Evolutionary conservation across 2,888 invertebrate species (phyloP).

Genomic region (Tanaodytes sp.): DNA sequence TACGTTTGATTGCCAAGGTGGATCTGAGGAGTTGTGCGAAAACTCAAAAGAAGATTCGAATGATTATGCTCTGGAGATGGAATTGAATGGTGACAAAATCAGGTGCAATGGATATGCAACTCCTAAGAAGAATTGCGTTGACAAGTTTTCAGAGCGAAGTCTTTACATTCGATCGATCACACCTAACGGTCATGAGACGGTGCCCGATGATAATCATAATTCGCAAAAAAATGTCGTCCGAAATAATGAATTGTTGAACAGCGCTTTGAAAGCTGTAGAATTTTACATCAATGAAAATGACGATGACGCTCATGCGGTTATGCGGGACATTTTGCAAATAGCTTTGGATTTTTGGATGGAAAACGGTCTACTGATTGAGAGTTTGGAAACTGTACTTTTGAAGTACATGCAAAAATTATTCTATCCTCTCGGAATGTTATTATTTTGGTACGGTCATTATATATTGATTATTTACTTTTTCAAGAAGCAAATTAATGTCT

Average conservation of each 20-base stretch:
- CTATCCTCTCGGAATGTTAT: slow-evolving; percentile 68
- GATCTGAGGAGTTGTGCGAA: slow-evolving; percentile 71
- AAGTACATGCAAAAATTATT: slow-evolving; percentile 75
- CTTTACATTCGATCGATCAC: slow-evolving; percentile 50
- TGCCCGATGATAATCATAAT: slow-evolving; percentile 16
- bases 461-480: neutral
- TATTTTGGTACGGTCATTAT: slow-evolving; percentile 65
- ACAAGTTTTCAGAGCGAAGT: slow-evolving; percentile 31
- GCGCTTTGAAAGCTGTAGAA: slow-evolving; percentile 64
- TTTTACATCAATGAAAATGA: slow-evolving; percentile 69
- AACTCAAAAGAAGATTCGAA: slow-evolving; percentile 61
- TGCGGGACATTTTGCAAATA: slow-evolving; percentile 67
- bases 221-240: slow-evolving; percentile 11
- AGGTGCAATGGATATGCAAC: slow-evolving; percentile 24
- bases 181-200: slow-evolving; percentile 37
- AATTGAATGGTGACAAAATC: slow-evolving; percentile 55
- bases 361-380: slow-evolving; percentile 73
- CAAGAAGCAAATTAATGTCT: neutral
- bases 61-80: slow-evolving; percentile 59
- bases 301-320: slow-evolving; percentile 62
- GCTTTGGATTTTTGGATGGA: slow-evolving; percentile 73
- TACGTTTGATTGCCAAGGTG: slow-evolving; percentile 72
- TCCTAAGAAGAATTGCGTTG: slow-evolving; percentile 27
- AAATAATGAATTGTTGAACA: slow-evolving; percentile 41
- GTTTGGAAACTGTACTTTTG: slow-evolving; percentile 76